Base-by-base conservation (phyloP, 2,113 vertebrate species). In the Lutjanus erythropterus region DNA sequence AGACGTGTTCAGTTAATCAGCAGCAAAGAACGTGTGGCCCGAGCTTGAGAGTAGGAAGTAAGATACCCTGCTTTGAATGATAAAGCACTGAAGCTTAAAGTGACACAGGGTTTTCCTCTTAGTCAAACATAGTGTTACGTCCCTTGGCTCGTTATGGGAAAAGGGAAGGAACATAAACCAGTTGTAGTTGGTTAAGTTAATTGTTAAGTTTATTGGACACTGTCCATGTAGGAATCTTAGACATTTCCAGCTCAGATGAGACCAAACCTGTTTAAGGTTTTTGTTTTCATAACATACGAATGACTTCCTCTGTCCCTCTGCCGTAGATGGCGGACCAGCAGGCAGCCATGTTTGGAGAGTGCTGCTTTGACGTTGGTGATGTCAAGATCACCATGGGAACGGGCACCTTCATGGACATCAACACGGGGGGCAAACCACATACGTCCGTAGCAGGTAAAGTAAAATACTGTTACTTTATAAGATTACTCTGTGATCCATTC, bases 311-410 rank as follows among this genome's bases (percentile, higher is more conserved):
- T 67, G 14, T 62, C 21, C 27, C 31, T 41, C 9, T 79, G 31
- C 47, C 23, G 19, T 85, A 99, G 98, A 96, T 97, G 16, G 98
- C 97, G 0, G 98, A 99, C 89, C 98, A 99, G 88, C 98, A 99
- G 91, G 95, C 98, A 9, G 98, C 97, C 52, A 97, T 98, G 97
- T 99, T 99, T 91, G 98, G 98, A 61, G 96, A 99, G 71, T 99
- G 98, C 92, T 99, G 98, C 90, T 99, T 99, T 89, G 94, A 96
- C 9, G 83, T 84, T 0, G 98, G 98, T 52, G 97, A 98, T 39
- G 94, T 98, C 71, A 99, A 99, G 83, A 86, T 99, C 84, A 99
- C 98, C 1, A 97, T 99, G 97, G 98, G 98, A 85, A 99, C 97
- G 0, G 98, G 98, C 35, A 96, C 97, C 4, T 99, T 99, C 89